Base-by-base conservation (phyloP, 64 coral and sea anemone species). In the Porites lutea region DNA sequence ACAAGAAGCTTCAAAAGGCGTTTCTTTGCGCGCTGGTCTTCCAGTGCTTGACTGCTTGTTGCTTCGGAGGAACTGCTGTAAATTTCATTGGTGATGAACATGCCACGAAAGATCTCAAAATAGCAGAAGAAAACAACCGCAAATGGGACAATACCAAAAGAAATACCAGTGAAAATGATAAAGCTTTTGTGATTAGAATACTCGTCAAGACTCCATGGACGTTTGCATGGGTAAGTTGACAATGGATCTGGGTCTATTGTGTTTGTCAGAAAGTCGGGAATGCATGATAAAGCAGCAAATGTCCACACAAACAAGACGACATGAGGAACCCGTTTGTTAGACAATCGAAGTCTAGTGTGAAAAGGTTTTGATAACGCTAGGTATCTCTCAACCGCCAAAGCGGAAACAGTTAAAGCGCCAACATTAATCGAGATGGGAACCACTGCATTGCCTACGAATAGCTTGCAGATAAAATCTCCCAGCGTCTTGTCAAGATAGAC, bases 51-150 rank as follows among this genome's bases (percentile, higher is more conserved):
- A 71, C 43, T 20, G 20, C 67, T 75, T n/a, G 73, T 49, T 18
- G 15, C 14, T 6, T 15, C 46, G 0, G 47, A 5, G 4, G 73
- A 4, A 50, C 2, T 16, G 18, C 73, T 57, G 54, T 12, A 50
- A 6, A 54, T 51, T 52, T 70, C 77, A 37, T 88, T 53, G 14
- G 71, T 72, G 22, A 88, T 72, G 48, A 72, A 88, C 10, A 88
- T 18, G 6, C 86, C 86, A 13, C 16, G 68, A 89, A 89, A 73
- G 15, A 77, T 89, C 3, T 19, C 45, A 6, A 72, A 73, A 48
- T 88, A 88, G 5, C 87, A 89, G 62, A 55, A 77, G 1, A 89
- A 65, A 19, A 48, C 48, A 5, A 76, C 4, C 45, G 37, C 3
- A 76, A 4, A 11, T 15, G 46, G 46, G 51, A 50, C 51, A 14